A percentile compares a stretch with the other conserved stretches of the same genome.
phyloP scores from a whole-genome alignment of 2,113 vertebrate species.

The Melanostigma gelatinosum region DNA sequence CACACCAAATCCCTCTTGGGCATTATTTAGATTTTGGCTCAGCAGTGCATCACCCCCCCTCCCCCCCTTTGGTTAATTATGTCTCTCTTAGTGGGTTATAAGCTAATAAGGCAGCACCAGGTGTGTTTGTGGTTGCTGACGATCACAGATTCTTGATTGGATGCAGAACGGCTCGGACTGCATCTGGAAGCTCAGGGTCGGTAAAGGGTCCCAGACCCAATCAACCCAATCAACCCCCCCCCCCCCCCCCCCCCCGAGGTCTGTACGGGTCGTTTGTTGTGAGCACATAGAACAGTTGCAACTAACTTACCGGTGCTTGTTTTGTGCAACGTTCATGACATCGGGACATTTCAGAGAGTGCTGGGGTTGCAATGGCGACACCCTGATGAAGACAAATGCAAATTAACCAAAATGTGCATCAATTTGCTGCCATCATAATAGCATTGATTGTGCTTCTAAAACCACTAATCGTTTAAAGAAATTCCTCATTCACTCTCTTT shows the following conservation, averaged over 20 bases:
- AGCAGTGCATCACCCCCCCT: constrained; percentile 44
- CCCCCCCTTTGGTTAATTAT: constrained; percentile 59
- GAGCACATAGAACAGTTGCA: constrained; percentile 5
- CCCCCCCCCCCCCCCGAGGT: constrained; percentile 21
- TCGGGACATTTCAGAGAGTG: constrained; percentile 27
- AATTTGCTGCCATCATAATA: background rate
- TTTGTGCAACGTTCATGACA: constrained; percentile 38
- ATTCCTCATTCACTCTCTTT: background rate
- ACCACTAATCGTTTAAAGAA: background rate
- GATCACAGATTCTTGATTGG: constrained; percentile 60
- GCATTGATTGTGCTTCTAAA: background rate
- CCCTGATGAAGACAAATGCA: constrained; percentile 5
- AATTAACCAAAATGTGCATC: background rate
- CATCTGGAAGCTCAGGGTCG: constrained; percentile 52
- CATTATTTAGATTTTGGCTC: constrained; percentile 57
- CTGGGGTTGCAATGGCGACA: background rate
- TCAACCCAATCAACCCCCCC: constrained; percentile 38
- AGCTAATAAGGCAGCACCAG: constrained; percentile 68
- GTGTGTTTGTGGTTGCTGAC: constrained; percentile 70
- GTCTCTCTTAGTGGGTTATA: constrained; percentile 47
- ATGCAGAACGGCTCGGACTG: constrained; percentile 24
- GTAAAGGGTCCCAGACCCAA: constrained; percentile 44
- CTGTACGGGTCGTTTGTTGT: constrained; percentile 19
- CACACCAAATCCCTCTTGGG: constrained; percentile 42
- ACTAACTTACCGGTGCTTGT: constrained; percentile 43